phyloP scores from a whole-genome alignment of 2,888 invertebrate species.

The Tridacna crocea region DNA sequence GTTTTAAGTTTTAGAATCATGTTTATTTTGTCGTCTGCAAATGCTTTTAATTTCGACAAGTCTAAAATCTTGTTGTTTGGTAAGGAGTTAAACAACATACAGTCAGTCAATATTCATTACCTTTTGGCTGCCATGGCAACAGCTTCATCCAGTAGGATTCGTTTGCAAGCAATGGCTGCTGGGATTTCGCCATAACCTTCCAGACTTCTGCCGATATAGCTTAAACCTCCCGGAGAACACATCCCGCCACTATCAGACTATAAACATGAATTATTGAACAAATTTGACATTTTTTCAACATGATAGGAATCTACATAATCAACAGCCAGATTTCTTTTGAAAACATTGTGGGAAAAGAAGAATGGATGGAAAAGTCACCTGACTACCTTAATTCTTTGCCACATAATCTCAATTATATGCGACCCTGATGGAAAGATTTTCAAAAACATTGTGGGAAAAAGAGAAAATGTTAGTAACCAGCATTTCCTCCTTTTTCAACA shows the following conservation, averaged over 20 bases:
- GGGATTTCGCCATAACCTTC: slow-evolving; percentile 74
- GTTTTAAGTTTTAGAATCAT: no score
- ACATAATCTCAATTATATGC: no score
- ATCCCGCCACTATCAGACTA: slow-evolving; percentile 78
- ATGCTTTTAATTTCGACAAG: no score
- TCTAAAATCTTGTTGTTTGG: no score
- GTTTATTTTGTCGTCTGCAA: no score
- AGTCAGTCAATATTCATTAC: slow-evolving; percentile 40
- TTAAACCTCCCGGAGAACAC: slow-evolving; percentile 76
- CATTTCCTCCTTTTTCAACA: no score
- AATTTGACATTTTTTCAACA: neutral
- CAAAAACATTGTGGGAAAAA: neutral
- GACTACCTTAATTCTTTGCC: no score
- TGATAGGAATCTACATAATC: neutral
- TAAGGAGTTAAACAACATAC: no score
- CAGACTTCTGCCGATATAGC: slow-evolving; percentile 74
- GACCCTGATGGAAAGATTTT: no score
- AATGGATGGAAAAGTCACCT: no score
- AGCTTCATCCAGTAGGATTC: slow-evolving; percentile 75
- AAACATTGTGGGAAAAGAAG: neutral
- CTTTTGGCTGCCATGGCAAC: slow-evolving; percentile 77
- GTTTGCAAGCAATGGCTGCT: slow-evolving; percentile 78
- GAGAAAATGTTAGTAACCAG: no score
- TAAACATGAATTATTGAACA: neutral
- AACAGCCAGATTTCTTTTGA: neutral